Evolutionary conservation across 1,140 invertebrate species (phyloP), one percentile per base, ranked within the genome.

Genomic region (Globodera ellingtonae): DNA sequence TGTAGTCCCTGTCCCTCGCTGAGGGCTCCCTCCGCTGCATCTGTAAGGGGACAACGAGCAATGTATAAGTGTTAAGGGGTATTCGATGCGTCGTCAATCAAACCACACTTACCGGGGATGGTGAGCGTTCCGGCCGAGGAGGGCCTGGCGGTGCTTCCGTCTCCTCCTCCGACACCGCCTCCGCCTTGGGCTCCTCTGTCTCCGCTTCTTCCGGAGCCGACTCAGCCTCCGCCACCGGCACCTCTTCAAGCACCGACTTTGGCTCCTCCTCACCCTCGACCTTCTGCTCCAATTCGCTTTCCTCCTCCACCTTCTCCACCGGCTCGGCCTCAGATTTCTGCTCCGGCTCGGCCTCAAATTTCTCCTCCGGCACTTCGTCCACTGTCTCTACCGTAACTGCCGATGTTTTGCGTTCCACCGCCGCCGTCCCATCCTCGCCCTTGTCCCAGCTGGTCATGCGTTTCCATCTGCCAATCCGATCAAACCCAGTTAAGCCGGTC

Each of bases 1-100:
- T 78, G 59, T 89, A 87, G 50, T 89, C 88, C 50, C 86, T 67
- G 50, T 89, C 88, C 50, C 86, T 67, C 21, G 84, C 65, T 15
- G 80, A 52, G n/a, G 81, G 80, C 69, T 83, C 78, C n/a, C 72
- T 72, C 75, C 69, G 83, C 72, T 65, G 65, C 71, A 62, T 21
- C 82, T 78, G 44, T 80, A 75, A 50, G 80, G 78, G 44, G 81
- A 79, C n/a, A 87, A 65, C 35, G 18, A 4, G 35, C 35, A 35
- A 35, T 35, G 35, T 35, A 35, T 35, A 35, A 2, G 35, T 35
- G 35, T 35, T 35, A 35, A 3, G 35, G 35, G 35, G 35, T 35
- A 35, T 3, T 3, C 35, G 3, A 10, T 59, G 47, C 8, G 46
- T 15, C 6, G 47, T 65, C 21, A 24, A 75, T 75, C 50, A 5